phyloP scores from a whole-genome alignment of 2,797 vertebrate genomes.

The Ctenosaura bakeri region DNA sequence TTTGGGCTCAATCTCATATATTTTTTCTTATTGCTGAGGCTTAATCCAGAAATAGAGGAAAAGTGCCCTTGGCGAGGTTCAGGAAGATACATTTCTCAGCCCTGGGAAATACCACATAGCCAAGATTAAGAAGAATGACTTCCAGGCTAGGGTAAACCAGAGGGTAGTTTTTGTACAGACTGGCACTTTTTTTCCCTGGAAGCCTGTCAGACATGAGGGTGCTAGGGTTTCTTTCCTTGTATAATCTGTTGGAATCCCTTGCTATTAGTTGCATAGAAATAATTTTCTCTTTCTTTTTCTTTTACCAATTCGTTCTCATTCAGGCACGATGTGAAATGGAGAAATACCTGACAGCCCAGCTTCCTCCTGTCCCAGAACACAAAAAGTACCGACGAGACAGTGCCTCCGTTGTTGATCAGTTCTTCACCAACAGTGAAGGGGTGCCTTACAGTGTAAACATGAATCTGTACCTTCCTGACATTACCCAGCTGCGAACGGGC shows the following conservation, averaged over 20 bases:
- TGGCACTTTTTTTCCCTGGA: not conserved
- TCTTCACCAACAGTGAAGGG: slow-evolving; percentile 88
- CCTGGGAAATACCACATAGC: not conserved
- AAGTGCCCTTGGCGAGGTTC: not conserved
- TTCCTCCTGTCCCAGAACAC: slow-evolving; percentile 82
- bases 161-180: not conserved
- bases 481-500: slow-evolving; percentile 91
- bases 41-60: not conserved
- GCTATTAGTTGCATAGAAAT: not conserved
- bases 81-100: not conserved
- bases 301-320: slow-evolving; percentile 60
- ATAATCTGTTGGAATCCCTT: not conserved
- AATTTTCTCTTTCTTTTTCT: slow-evolving; percentile 55
- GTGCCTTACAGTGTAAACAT: slow-evolving; percentile 96
- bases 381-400: slow-evolving; percentile 90
- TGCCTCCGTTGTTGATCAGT: slow-evolving; percentile 89
- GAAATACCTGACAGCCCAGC: slow-evolving; percentile 88
- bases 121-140: not conserved
- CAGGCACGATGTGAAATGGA: slow-evolving; percentile 94
- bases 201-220: not conserved
- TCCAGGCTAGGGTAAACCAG: not conserved
- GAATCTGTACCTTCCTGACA: slow-evolving; percentile 94
- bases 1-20: not conserved
- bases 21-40: not conserved
- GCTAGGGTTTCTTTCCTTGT: not conserved